Conservation (phyloP, 2,797 vertebrate genomes). For the Urophycis tenuis region DNA sequence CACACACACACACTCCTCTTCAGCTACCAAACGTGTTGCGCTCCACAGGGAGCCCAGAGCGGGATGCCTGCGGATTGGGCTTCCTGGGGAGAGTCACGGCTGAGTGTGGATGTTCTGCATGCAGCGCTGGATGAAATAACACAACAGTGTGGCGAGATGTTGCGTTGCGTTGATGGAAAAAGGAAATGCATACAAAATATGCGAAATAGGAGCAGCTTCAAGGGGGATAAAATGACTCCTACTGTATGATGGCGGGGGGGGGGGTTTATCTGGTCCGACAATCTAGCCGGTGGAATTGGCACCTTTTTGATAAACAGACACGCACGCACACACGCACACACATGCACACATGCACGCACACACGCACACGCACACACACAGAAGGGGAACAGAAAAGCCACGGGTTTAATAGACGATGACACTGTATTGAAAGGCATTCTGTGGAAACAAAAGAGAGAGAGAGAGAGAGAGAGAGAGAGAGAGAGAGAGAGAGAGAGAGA, state of each 20-base stretch:
- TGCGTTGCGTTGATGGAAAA: neutral
- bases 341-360: too few species aligned
- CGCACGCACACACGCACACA: too few species aligned
- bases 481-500: neutral
- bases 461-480: neutral
- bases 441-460: neutral
- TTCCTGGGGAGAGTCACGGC: neutral
- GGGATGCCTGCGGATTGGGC: neutral
- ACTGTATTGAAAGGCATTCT: too few species aligned
- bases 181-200: neutral
- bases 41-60: neutral
- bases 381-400: too few species aligned
- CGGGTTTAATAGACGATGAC: too few species aligned
- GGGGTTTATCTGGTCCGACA: too few species aligned
- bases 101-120: neutral
- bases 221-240: neutral
- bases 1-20: neutral
- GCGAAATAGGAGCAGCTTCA: neutral
- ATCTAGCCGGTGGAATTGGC: neutral
- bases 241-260: too few species aligned
- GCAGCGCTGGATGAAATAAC: neutral
- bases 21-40: neutral
- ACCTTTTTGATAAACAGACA: neutral
- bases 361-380: too few species aligned
- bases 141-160: neutral